phyloP scores from a whole-genome alignment of 2,797 vertebrate genomes.

The Phrynocephalus vlangalii region DNA sequence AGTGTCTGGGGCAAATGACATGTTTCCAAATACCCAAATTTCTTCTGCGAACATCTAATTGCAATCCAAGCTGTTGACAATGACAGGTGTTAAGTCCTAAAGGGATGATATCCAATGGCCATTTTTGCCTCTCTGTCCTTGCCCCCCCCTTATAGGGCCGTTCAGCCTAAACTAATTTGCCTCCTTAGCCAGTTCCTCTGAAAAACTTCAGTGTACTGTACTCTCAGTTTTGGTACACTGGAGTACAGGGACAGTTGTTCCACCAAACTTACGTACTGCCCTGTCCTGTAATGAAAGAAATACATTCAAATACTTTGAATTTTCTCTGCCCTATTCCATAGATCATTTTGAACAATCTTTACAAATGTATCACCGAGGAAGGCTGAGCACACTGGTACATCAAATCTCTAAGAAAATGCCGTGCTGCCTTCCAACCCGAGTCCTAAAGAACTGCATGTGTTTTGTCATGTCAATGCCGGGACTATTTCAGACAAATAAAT shows the following conservation, averaged over 20 bases:
- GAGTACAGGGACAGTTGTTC: too few relatives aligned
- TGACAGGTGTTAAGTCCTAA: neutral
- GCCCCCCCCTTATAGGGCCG: neutral
- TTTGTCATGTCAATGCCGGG: neutral
- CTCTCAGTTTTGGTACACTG: too few relatives aligned
- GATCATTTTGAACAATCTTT: neutral
- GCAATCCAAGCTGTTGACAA: slow-evolving; percentile 26
- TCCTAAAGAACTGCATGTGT: neutral
- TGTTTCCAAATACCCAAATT: slow-evolving; percentile 21
- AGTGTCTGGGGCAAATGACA: neutral
- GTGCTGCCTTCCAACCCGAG: neutral
- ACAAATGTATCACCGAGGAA: neutral
- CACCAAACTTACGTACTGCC: too few relatives aligned
- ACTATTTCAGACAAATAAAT: neutral
- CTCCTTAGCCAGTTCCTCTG: too few relatives aligned
- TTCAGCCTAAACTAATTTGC: too few relatives aligned
- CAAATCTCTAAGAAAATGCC: neutral
- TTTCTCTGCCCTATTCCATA: too few relatives aligned
- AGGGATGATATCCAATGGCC: neutral
- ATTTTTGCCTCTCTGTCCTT: neutral
- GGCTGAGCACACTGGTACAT: too few relatives aligned
- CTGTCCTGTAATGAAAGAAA: neutral
- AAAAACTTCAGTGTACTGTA: too few relatives aligned
- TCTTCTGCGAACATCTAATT: neutral
- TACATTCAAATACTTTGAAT: neutral